Conservation (phyloP, 1,140 invertebrate genomes). For the Probaryconus sp. region DNA sequence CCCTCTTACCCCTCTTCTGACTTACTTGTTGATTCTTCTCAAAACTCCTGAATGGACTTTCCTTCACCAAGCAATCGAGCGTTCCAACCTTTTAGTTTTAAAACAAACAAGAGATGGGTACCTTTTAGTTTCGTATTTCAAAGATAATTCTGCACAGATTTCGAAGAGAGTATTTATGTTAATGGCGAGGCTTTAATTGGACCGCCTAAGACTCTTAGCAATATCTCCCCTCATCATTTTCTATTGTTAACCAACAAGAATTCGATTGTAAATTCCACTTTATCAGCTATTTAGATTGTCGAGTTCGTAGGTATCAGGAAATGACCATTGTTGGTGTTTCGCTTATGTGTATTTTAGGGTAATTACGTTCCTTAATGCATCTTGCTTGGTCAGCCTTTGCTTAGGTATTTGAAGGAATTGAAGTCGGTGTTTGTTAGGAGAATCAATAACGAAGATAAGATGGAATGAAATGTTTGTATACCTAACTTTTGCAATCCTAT, state of each 20-base stretch:
- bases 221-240: slow-evolving; percentile 3
- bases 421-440: too few species aligned
- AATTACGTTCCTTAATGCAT: slow-evolving; percentile 70
- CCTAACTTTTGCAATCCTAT: too few species aligned
- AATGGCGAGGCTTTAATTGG: slow-evolving; percentile 9
- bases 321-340: slow-evolving; percentile 69
- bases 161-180: not conserved
- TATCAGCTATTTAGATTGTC: slow-evolving; percentile 62
- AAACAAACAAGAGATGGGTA: too few species aligned
- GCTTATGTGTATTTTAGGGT: slow-evolving; percentile 64
- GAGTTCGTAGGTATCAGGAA: slow-evolving; percentile 63
- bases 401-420: slow-evolving; percentile 67
- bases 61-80: not conserved
- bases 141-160: too few species aligned
- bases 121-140: too few species aligned
- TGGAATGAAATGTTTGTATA: too few species aligned
- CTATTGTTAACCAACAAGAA: slow-evolving; percentile 34
- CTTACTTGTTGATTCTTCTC: slow-evolving; percentile 75
- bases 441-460: too few species aligned
- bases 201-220: not conserved
- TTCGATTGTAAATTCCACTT: slow-evolving; percentile 50
- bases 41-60: slow-evolving; percentile 57
- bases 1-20: slow-evolving; percentile 28
- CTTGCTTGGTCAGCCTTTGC: slow-evolving; percentile 72
- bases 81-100: not conserved